Conservation (phyloP, 2,797 vertebrate genomes). For the Scolopax rusticola region DNA sequence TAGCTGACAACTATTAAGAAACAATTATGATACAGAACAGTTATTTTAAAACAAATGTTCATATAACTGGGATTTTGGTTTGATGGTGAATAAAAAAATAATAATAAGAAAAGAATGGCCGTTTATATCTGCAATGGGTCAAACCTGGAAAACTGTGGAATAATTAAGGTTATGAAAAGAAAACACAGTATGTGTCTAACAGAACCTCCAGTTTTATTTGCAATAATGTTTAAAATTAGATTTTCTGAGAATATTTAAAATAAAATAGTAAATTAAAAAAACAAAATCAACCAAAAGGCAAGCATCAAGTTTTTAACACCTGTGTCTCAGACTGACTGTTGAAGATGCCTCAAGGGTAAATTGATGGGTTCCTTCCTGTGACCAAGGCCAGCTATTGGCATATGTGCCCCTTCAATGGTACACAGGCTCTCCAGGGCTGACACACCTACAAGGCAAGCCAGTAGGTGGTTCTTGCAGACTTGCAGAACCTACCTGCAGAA, state of each 20-base stretch:
- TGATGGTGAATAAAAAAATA: not conserved
- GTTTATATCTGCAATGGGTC: not conserved
- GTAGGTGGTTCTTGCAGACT: not conserved
- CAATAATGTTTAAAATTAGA: not conserved
- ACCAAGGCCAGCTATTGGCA: not conserved
- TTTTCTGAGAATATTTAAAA: not conserved
- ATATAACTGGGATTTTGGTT: not conserved
- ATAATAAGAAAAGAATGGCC: rapidly evolving
- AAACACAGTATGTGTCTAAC: not conserved
- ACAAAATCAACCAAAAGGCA: not conserved
- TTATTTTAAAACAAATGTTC: not conserved
- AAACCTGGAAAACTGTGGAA: not conserved
- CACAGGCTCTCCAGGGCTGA: not conserved
- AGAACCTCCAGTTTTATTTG: not conserved
- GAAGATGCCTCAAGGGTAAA: not conserved
- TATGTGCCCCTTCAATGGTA: rapidly evolving
- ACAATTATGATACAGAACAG: rapidly evolving
- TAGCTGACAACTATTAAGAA: not conserved
- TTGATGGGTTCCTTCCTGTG: not conserved
- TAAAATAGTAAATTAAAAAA: not conserved
- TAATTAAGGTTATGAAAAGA: not conserved
- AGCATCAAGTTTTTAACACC: not conserved
- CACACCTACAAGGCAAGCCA: not conserved
- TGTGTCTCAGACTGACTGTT: not conserved
- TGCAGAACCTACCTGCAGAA: not conserved